Evolutionary conservation across 1,140 invertebrate species (phyloP), one percentile per base, ranked within the genome.

Genomic region (Macrobrachium nipponense): DNA sequence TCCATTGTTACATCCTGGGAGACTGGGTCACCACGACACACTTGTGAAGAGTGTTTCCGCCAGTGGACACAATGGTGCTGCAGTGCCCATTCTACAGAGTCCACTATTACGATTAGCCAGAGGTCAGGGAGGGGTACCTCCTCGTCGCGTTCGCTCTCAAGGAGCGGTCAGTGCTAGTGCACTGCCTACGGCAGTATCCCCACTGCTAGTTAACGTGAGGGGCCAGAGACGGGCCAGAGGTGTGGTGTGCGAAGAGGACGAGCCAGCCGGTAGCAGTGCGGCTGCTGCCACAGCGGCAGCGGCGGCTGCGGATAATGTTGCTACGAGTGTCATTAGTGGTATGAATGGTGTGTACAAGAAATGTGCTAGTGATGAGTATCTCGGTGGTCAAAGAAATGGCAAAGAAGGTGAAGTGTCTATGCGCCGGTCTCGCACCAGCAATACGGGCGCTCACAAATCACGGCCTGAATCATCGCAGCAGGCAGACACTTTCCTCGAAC

Each of bases 311-410:
- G 85, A 86, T 11, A 86, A 80, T 66, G 83, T 85, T 64, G 83
- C 78, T 4, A 43, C 66, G 36, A 86, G 78, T 75, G 85, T 86
- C 20, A 80, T 86, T n/a, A 86, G 85, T 81, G 85, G 85, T 11
- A 86, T 86, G 85, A 86, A 86, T 81, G 85, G 85, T 58, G 85
- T 86, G 43, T 86, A 86, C 73, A 80, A 86, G 78, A 86, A 86
- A 68, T 86, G 85, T 76, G 77, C 61, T 44, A 86, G 85, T 64
- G 85, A 80, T 20, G 85, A 86, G 43, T 72, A 75, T 75, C 70
- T 86, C 11, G 68, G 58, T 75, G 78, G 78, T 61, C 75, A 78
- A 43, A 61, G 68, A 23, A 81, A 73, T 58, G 51, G 72, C n/a
- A 80, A 86, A 61, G 64, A 79, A 15, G 43, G 68, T 3, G 77